Evolutionary conservation across 2,888 invertebrate genomes (phyloP), one percentile per base, ranked within the genome.

Genomic region (Dromius quadrimaculatus): DNA sequence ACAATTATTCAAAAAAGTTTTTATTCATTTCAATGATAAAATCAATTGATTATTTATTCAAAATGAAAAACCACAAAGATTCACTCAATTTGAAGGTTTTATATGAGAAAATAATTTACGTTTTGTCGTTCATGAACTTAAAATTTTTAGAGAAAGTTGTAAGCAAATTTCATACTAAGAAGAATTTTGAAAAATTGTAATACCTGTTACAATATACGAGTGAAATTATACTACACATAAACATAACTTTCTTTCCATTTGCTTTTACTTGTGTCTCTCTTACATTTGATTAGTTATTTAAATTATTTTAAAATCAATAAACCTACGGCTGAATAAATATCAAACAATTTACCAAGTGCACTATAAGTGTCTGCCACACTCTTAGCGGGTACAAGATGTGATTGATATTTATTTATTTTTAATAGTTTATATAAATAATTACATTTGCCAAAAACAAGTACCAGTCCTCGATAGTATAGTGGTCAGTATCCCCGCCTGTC

Each of bases 401-500:
- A n/a, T n/a, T n/a, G n/a, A n/a, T n/a, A n/a, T n/a, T n/a, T n/a
- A n/a, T n/a, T 23, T 54, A 15, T 15, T 28, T 13, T 54, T 9
- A 28, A 23, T 23, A 22, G 11, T 22, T 22, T 5, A 9, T 47
- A 38, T 41, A 22, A 50, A 61, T 20, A 2, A 59, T 4, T 28
- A 8, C 19, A 1, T 59, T 32, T 28, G 13, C 2, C 5, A 59
- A 2, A 2, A 28, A 2, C 4, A 20, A 2, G 2, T 4, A 19
- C 13, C 50, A 38, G 65, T 66, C 65, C 65, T 66, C 65, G 65
- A 66, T 66, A 66, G 65, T 66, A 54, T 66, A 66, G 65, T 66
- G 65, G 65, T 66, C 65, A 66, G 65, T 66, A 66, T 66, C 65
- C 65, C 65, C 65, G 65, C 65, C 65, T 66, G 65, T 66, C 65